These are phyloP conservation scores for Psittacula echo DNA, from an alignment of 2,797 vertebrate species.

Conservation along the genomic window DNA sequence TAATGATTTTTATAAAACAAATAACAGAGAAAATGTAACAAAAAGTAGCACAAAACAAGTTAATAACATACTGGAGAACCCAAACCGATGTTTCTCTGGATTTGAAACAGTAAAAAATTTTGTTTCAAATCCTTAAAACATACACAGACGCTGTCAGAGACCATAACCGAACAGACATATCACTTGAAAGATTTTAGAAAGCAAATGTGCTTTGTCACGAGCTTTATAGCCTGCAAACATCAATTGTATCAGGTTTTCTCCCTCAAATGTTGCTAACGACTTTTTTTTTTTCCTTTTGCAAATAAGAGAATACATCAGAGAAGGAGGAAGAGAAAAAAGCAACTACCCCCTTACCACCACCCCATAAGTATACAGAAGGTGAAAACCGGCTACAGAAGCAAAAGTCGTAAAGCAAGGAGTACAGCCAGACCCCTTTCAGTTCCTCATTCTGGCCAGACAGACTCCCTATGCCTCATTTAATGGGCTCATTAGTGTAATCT, in stretches of 20 bases:
- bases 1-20: background rate
- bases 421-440: background rate
- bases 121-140: background rate
- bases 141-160: fast-evolving
- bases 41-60: background rate
- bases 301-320: background rate
- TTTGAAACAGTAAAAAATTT: background rate
- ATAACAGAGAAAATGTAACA: background rate
- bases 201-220: background rate
- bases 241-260: background rate
- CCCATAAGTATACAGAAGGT: background rate
- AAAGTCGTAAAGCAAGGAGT: background rate
- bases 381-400: background rate
- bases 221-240: background rate
- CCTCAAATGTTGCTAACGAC: background rate
- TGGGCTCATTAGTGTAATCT: slow-evolving; percentile 60
- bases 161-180: background rate
- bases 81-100: background rate
- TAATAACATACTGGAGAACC: background rate
- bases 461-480: slow-evolving; percentile 42
- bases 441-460: slow-evolving; percentile 12
- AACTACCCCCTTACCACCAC: background rate
- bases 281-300: background rate
- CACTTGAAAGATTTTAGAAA: background rate
- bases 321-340: background rate